Evolutionary conservation across 2,888 invertebrate genomes (phyloP), one percentile per base, ranked within the genome.

Genomic region (Amphipyra berbera): DNA sequence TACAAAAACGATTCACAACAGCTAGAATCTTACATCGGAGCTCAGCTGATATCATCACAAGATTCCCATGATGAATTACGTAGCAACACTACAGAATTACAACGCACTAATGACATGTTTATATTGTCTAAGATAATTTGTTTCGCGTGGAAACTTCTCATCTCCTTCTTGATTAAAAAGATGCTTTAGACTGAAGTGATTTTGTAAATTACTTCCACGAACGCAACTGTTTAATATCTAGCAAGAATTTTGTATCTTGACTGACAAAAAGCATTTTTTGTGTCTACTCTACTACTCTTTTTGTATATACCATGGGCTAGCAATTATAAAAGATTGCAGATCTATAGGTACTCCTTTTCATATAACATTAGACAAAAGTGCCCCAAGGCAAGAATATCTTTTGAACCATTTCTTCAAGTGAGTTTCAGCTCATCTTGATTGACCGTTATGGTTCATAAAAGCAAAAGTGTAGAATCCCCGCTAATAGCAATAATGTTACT

Each of bases 11-110:
- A 21, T 44, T 7, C 27, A 49, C 57, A 63, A 70, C 61, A 67
- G 48, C 57, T 14, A 46, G 15, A 48, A 30, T 53, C 58, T 58
- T 2, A 53, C 44, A 38, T 62, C 42, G 14, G 44, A 70, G 44
- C 41, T 57, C 42, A 52, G 44, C 37, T 21, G 48, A 13, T 52
- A 69, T 64, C 60, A 68, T 44, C 46, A 37, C 30, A 54, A 66
- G 13, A 57, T 71, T 73, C 76, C 46, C 76, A 73, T 76, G 61
- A 56, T 56, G 53, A 65, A 76, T 76, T 66, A 61, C 65, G 56
- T 30, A 7, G 7, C 30, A 6, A 30, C 30, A 30, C 30, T 44
- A 46, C 21, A 61, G 41, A 76, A 65, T 76, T 42, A 61, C 65
- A 52, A 57, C 33, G 41, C 14, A 21, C 40, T 65, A 76, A 73